Conservation (phyloP, 2,113 vertebrate species). For the Rhinopithecus roxellana region DNA sequence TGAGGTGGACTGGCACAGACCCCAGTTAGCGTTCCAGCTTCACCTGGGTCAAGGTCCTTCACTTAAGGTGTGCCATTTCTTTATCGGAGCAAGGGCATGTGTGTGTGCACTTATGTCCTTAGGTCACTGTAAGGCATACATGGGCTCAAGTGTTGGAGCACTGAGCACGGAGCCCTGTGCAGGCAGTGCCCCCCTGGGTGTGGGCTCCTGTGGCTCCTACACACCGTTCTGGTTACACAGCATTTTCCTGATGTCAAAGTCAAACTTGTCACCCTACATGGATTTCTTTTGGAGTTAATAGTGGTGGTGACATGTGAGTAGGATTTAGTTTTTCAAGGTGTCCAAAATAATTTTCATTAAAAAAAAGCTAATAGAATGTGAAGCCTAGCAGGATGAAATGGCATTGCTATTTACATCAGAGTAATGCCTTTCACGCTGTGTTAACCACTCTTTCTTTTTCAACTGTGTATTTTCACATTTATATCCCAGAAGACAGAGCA, state of each 20-base stretch:
- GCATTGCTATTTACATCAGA: not conserved
- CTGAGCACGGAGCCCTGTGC: rapidly evolving
- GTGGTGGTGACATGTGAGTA: not conserved
- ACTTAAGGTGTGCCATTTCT: not conserved
- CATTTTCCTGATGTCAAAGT: not conserved
- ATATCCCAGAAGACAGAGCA: not conserved
- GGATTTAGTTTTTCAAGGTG: constrained; percentile 47
- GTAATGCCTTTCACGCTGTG: not conserved
- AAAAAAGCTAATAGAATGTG: constrained; percentile 60
- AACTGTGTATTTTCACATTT: not conserved
- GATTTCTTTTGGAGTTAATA: not conserved
- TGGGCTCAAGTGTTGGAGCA: not conserved
- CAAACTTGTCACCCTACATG: not conserved
- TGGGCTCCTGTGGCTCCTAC: not conserved
- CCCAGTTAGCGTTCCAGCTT: not conserved
- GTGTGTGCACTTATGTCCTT: rapidly evolving
- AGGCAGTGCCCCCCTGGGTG: not conserved
- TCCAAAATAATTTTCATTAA: constrained; percentile 48
- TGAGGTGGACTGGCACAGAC: not conserved
- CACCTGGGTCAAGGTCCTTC: not conserved
- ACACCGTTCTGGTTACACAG: not conserved
- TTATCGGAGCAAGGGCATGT: not conserved
- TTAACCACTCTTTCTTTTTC: not conserved
- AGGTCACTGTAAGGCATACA: not conserved
- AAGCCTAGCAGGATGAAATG: constrained; percentile 38